Evolutionary conservation across 2,797 vertebrate species (phyloP), one percentile per base, ranked within the genome.

Genomic region (Microctenopoma steveboyesi): DNA sequence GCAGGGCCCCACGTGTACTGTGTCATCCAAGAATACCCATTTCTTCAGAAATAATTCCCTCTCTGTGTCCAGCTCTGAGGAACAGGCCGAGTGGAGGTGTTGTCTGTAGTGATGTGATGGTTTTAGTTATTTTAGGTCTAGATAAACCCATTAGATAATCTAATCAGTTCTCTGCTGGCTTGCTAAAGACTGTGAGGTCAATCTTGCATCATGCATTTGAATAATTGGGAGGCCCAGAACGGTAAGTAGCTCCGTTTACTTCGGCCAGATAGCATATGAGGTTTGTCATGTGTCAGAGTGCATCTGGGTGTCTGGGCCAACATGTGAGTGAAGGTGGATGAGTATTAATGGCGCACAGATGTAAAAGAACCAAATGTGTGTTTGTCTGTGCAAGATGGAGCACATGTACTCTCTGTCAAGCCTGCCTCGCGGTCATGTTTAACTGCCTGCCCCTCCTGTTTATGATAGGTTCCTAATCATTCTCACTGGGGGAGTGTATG

Each of bases 391-490:
- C 51, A 62, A 58, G 65, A 73, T 51, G 57, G 45, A 61, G 63
- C 62, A 63, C 43, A 39, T 51, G 69, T 71, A 72, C 72, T 70
- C 55, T 70, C 52, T 74, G 54, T 48, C 27, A 54, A 69, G 68
- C 84, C 81, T 88, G 83, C 91, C 90, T 88, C 22, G 60, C 70
- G 75, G 92, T 80, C 89, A 91, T 92, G 85, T 90, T 91, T 85
- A 93, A 88, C 91, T 82, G 84, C 81, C 86, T 76, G 80, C 83
- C 86, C 84, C 85, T 88, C 93, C 94, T 93, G 93, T 95, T 95
- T 94, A 93, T 94, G 93, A 95, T 94, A 92, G 93, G 91, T 74
- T 91, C 92, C 91, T 83, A 94, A 94, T 95, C 95, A 96, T 93
- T 96, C 95, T 96, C 92, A 94, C 94, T 92, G 95, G 92, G 83